phyloP scores from a whole-genome alignment of 2,888 invertebrate genomes.

The Aromia moschata region DNA sequence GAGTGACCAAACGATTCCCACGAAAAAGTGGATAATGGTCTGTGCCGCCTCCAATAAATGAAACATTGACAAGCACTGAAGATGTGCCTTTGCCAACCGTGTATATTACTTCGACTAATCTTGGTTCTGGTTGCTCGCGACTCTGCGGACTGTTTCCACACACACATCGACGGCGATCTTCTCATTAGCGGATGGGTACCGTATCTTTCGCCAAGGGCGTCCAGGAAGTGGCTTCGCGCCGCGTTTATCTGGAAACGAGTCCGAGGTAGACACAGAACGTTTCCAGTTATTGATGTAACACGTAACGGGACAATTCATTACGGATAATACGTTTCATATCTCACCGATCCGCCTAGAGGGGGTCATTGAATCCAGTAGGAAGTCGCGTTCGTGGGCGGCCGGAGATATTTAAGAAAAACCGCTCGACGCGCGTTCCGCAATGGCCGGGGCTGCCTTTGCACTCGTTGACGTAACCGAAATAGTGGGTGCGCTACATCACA shows the following conservation, averaged over 20 bases:
- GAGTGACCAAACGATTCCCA: no score
- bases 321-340: conserved; percentile 45
- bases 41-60: no score
- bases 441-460: conserved; percentile 19
- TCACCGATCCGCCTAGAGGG: conserved; percentile 47
- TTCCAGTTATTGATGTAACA: conserved; percentile 37
- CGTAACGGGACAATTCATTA: conserved; percentile 46
- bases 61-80: no score
- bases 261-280: conserved; percentile 22
- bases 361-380: conserved; percentile 56
- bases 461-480: conserved; percentile 17
- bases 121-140: no score
- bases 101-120: no score
- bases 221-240: conserved; percentile 13
- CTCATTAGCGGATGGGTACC: conserved; percentile 11
- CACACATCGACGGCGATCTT: conserved; percentile 1
- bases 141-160: no score
- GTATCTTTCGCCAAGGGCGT: conserved; percentile 13
- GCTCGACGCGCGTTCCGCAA: conserved; percentile 21
- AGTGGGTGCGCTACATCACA: background rate
- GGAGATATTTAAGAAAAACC: conserved; percentile 38
- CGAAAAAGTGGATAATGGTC: no score
- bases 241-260: conserved; percentile 13
- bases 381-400: conserved; percentile 47
- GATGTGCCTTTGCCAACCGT: no score